These are phyloP conservation scores for Percopsis transmontana DNA, from an alignment of 2,113 vertebrate species.

Conservation along the genomic window DNA sequence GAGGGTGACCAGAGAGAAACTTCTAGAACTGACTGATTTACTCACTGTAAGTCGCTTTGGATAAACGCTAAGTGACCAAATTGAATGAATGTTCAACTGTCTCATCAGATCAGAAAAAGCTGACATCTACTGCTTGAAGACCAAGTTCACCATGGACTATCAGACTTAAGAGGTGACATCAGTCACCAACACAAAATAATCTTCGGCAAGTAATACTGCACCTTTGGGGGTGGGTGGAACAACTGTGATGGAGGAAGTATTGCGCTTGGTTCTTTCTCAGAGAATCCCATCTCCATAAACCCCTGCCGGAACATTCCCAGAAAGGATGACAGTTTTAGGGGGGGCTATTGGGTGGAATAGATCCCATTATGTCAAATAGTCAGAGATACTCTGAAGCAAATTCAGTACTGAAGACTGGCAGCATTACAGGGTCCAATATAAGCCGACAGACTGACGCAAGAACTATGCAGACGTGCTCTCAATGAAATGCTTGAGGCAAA, in stretches of 20 bases:
- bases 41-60: too few species aligned
- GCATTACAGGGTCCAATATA: neutral
- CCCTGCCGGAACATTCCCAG: conserved; percentile 33
- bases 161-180: neutral
- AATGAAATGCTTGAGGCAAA: conserved; percentile 10
- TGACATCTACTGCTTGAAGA: too few species aligned
- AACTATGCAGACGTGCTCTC: neutral
- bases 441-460: neutral
- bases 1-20: conserved; percentile 3
- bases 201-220: neutral
- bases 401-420: conserved; percentile 12
- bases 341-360: conserved; percentile 30
- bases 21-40: too few species aligned
- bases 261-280: conserved; percentile 52
- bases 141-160: neutral
- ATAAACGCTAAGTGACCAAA: too few species aligned
- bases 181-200: neutral
- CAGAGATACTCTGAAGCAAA: neutral
- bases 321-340: conserved; percentile 48
- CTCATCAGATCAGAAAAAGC: too few species aligned
- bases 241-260: conserved; percentile 14
- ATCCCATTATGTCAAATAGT: conserved; percentile 21
- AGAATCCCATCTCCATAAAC: conserved; percentile 58
- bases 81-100: too few species aligned
- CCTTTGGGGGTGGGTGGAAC: neutral